Percentiles rank a stretch among this genome's conserved stretches.
These are phyloP conservation scores for Troglohyphantes excavatus DNA, from an alignment of 2,888 invertebrate species.

Conservation along the genomic window DNA sequence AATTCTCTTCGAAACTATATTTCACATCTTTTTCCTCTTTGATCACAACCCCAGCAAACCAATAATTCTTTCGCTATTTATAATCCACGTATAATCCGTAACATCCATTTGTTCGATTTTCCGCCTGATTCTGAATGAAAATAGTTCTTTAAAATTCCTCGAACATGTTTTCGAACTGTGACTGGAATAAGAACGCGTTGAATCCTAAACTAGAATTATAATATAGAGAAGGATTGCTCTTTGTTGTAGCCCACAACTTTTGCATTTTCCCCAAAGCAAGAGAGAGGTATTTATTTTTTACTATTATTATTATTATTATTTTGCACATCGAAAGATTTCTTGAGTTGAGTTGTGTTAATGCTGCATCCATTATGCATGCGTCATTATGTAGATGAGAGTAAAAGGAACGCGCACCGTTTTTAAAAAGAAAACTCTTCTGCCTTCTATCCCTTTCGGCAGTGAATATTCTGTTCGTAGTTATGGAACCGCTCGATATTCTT, in stretches of 20 bases:
- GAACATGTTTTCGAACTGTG: constrained; percentile 4
- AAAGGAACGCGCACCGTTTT: constrained; percentile 16
- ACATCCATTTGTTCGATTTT: background rate
- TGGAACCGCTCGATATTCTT: background rate
- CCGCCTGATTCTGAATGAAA: background rate
- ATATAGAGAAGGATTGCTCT: background rate
- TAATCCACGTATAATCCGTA: background rate
- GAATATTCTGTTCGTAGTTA: background rate
- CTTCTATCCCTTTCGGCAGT: background rate
- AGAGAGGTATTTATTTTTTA: too few species aligned
- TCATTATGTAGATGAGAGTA: constrained; percentile 47
- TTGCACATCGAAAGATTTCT: background rate
- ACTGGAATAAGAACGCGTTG: background rate
- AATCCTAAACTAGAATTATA: constrained; percentile 13
- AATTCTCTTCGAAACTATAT: background rate
- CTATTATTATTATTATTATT: background rate
- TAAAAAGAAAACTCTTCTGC: constrained; percentile 7
- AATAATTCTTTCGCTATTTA: background rate
- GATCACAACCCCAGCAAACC: background rate
- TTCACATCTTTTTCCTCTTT: too few species aligned
- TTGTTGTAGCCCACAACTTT: background rate
- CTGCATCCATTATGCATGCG: constrained; percentile 49
- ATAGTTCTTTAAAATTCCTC: background rate
- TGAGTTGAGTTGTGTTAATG: constrained; percentile 5
- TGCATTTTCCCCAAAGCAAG: background rate